Base-by-base conservation (phyloP, 2,113 vertebrate species). In the Catharus bicknelli region DNA sequence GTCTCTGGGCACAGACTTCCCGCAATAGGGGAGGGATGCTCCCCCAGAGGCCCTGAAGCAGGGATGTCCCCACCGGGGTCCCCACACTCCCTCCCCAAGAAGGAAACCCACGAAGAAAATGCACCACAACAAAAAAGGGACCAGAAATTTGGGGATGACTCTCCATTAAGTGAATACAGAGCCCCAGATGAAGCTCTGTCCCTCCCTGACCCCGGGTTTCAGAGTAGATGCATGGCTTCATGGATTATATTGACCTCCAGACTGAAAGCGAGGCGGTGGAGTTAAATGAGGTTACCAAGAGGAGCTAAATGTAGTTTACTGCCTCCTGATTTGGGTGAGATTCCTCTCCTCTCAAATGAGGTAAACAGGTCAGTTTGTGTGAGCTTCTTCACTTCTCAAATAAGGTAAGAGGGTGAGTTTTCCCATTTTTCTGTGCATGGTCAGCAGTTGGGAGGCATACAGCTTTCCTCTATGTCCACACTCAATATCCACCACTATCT, bases 301-400 rank as follows among this genome's bases (percentile, higher is more conserved):
- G 2, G 80, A 76, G 86, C 79, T 83, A 90, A 86, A 91, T 94
- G 92, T 77, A 66, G 92, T 62, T 86, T 86, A 40, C 81, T 2
- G 0, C 77, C 38, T 86, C 47, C 77, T 66, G n/a, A 74, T 90
- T 92, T 90, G 82, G 43, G 70, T 43, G 82, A 91, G 69, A 81
- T 93, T 83, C 95, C 43, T 90, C 34, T 83, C 53, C 34, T 80
- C 76, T 75, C 38, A n/a, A 82, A 85, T 67, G 63, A 92, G 81
- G 92, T 74, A 89, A 94, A 70, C 55, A 64, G 88, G 88, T 93
- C 95, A 70, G 34, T 91, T 84, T 59, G 82, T 64, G 62, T 1
- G 6, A 91, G 69, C 40, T 90, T 70, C 38, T 42, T 66, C 1
- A 0, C 51, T 80, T 86, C 64, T 91, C 0, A 0, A 42, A 42